Percentiles rank a stretch among this genome's conserved stretches.
phyloP scores from a whole-genome alignment of 2,797 vertebrate species.

The Buphagus erythrorhynchus region DNA sequence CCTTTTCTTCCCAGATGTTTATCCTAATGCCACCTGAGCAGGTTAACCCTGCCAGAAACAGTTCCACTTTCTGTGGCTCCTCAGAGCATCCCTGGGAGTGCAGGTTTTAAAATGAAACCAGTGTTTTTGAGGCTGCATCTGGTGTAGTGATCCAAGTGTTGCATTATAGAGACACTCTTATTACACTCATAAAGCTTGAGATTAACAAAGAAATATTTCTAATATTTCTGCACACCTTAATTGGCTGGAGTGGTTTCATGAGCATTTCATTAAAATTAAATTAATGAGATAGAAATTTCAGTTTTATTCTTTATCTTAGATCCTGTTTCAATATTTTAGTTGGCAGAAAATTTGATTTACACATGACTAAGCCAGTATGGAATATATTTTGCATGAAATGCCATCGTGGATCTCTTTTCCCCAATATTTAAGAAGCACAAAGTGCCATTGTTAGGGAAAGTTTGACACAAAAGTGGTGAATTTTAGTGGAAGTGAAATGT shows the following conservation, averaged over 20 bases:
- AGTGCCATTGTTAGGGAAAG: background rate
- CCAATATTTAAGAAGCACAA: background rate
- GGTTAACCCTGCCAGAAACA: background rate
- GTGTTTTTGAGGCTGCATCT: background rate
- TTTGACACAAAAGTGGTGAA: background rate
- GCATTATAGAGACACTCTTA: background rate
- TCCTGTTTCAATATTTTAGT: background rate
- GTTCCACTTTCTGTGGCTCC: background rate
- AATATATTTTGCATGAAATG: background rate
- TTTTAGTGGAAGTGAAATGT: constrained; percentile 12
- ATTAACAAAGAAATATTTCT: background rate
- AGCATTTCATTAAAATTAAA: background rate
- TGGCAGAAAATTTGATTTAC: background rate
- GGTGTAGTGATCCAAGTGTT: background rate
- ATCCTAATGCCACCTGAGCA: background rate
- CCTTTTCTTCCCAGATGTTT: background rate
- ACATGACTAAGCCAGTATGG: background rate
- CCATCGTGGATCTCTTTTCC: background rate
- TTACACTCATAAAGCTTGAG: background rate
- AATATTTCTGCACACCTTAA: background rate
- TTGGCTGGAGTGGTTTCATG: background rate
- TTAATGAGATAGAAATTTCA: background rate
- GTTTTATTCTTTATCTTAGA: background rate
- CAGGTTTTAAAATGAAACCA: background rate
- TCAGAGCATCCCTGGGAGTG: background rate